Conservation (phyloP, 2,797 vertebrate genomes). For the Epinephelus awoara region DNA sequence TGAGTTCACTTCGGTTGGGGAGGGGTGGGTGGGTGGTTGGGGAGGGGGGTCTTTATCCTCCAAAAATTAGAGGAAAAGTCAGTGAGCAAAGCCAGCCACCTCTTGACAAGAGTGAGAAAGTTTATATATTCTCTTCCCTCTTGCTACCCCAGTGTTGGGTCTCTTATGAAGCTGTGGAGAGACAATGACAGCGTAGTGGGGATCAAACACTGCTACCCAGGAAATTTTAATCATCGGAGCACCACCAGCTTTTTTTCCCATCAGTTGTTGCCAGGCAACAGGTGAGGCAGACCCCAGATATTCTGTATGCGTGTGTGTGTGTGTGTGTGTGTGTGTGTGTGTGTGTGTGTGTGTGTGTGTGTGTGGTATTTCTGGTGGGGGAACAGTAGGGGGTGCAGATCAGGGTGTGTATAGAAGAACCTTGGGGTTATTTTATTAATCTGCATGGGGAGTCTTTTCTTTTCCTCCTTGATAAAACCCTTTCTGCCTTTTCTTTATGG, state of each 20-base stretch:
- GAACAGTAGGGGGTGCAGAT: conserved; percentile 56
- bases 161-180: conserved; percentile 74
- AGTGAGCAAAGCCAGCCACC: conserved; percentile 77
- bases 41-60: conserved; percentile 39
- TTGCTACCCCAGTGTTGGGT: conserved; percentile 49
- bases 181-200: conserved; percentile 74
- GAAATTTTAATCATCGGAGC: conserved; percentile 85
- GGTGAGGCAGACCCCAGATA: conserved; percentile 73
- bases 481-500: conserved; percentile 74
- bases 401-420: conserved; percentile 74
- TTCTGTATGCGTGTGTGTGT: conserved; percentile 62
- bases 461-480: conserved; percentile 78
- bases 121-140: conserved; percentile 63
- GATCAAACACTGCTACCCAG: conserved; percentile 76
- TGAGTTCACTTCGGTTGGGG: conserved; percentile 21
- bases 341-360: conserved; percentile 52
- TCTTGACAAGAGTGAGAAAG: conserved; percentile 77
- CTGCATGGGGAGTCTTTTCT: conserved; percentile 82
- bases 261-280: conserved; percentile 84
- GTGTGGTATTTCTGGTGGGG: conserved; percentile 57
- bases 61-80: conserved; percentile 74
- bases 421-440: conserved; percentile 84
- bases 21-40: too few relatives aligned
- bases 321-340: conserved; percentile 57
- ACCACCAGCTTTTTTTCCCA: conserved; percentile 73